Evolutionary conservation across 1,140 invertebrate species (phyloP).

Genomic region (Theocolax elegans): DNA sequence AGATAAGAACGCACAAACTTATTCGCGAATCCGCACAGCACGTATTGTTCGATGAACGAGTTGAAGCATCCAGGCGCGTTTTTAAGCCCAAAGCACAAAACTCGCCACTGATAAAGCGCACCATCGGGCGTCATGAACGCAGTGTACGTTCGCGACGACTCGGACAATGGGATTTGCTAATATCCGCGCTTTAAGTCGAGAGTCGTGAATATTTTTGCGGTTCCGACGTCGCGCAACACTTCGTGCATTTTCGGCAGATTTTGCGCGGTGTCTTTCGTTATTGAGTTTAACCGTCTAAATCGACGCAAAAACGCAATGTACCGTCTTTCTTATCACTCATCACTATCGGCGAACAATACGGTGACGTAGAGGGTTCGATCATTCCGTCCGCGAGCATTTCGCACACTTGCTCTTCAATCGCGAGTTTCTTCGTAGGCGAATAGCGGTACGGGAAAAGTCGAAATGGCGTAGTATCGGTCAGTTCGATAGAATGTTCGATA

Average conservation of each 20-base stretch:
- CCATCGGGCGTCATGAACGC: not conserved
- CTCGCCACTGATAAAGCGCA: not conserved
- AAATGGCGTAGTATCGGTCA: too few species aligned
- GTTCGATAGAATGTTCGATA: too few species aligned
- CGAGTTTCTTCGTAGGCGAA: too few species aligned
- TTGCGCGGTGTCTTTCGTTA: constrained; percentile 3
- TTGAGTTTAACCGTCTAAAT: constrained; percentile 47
- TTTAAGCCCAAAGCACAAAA: not conserved
- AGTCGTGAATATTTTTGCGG: constrained; percentile 44
- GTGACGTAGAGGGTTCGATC: constrained; percentile 58
- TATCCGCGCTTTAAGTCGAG: too few species aligned
- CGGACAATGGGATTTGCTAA: too few species aligned
- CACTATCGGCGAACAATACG: constrained; percentile 65
- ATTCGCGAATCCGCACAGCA: not conserved
- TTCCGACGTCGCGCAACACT: constrained; percentile 40
- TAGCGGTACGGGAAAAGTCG: too few species aligned
- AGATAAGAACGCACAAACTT: not conserved
- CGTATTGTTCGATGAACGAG: too few species aligned
- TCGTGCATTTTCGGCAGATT: not conserved
- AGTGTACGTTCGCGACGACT: not conserved
- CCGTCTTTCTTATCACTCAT: constrained; percentile 68
- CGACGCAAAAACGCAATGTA: constrained; percentile 63
- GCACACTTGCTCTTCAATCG: constrained; percentile 30
- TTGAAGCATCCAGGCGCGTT: not conserved
- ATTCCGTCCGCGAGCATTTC: constrained; percentile 55